phyloP scores from a whole-genome alignment of 2,888 invertebrate genomes.

The Drosophila mayaguana region DNA sequence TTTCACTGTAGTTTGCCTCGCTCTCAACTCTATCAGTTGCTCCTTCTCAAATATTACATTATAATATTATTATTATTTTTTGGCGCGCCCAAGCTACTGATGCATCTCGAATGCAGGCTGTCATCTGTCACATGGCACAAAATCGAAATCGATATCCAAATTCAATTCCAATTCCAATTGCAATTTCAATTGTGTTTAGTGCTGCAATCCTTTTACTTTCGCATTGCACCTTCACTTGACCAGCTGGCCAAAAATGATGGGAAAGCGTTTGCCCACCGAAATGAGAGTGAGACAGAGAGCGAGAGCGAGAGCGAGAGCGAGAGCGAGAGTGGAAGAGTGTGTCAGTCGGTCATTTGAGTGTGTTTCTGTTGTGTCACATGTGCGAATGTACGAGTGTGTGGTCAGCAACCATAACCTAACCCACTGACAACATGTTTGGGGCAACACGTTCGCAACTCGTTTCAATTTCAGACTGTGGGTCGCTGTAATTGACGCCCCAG shows the following conservation, averaged over 20 bases:
- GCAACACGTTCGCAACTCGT: constrained; percentile 40
- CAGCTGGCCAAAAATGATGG: constrained; percentile 25
- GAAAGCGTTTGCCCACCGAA: constrained; percentile 33
- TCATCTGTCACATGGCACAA: constrained; percentile 34
- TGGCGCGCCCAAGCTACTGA: constrained; percentile 1
- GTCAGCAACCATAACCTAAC: constrained; percentile 66
- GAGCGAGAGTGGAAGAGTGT: constrained; percentile 44
- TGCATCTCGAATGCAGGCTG: constrained; percentile 20
- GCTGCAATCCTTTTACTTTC: constrained; percentile 56
- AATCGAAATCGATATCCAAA: background rate
- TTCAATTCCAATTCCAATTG: constrained; percentile 14
- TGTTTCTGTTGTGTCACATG: constrained; percentile 55
- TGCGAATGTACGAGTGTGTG: constrained; percentile 13
- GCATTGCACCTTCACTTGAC: constrained; percentile 41
- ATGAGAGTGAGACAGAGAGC: background rate
- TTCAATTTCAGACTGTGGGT: constrained; percentile 65
- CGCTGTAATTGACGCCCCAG: constrained; percentile 69
- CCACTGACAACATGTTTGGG: constrained; percentile 49
- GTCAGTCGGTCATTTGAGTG: constrained; percentile 71
- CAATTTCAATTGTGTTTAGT: constrained; percentile 11
- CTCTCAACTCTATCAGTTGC: background rate
- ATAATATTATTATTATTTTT: background rate
- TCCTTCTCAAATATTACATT: background rate
- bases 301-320: constrained; percentile 1
- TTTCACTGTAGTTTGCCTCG: background rate